A percentile compares a stretch with the other conserved stretches of the same genome.
phyloP scores from a whole-genome alignment of 2,113 vertebrate species.

The Oryctolagus cuniculus region mOryCun1.1 NC_091434.1:54752501-54753000 shows the following conservation, averaged over 20 bases:
- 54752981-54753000: not conserved
- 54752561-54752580: not conserved
- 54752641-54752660: no score
- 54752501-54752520: not conserved
- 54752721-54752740: not conserved
- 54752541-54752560: not conserved
- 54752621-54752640: not conserved
- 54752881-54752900: not conserved
- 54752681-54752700: not conserved
- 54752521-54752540: not conserved
- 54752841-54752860: not conserved
- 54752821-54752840: not conserved
- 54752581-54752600: not conserved
- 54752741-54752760: not conserved
- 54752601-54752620: not conserved
- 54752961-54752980: not conserved
- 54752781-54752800: not conserved
- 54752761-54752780: not conserved
- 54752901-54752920: not conserved
- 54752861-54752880: not conserved
- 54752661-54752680: not conserved
- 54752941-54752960: not conserved
- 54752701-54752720: not conserved
- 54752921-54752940: not conserved
- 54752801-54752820: not conserved